phyloP scores from a whole-genome alignment of 35 echinoderm and acorn worm genomes.

The Stichopus chloronotus region DNA sequence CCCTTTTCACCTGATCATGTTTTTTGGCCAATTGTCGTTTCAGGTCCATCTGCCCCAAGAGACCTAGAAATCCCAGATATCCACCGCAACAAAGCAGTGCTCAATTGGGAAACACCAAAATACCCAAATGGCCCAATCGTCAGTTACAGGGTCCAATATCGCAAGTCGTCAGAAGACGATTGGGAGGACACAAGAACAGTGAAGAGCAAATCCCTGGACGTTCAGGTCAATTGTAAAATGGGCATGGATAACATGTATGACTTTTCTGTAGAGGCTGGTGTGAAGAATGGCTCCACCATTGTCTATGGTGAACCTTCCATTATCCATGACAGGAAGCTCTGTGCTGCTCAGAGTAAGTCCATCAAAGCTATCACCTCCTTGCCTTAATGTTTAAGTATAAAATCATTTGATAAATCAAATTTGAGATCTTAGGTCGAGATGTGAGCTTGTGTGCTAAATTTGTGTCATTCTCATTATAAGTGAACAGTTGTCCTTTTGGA shows the following conservation, averaged over 20 bases:
- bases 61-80: not conserved
- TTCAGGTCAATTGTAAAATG: not conserved
- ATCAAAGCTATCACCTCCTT: too few relatives aligned
- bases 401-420: too few relatives aligned
- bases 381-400: too few relatives aligned
- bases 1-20: too few relatives aligned
- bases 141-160: not conserved
- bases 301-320: not conserved
- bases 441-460: too few relatives aligned
- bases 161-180: not conserved
- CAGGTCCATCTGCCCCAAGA: not conserved
- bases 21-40: not conserved
- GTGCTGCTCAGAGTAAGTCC: not conserved
- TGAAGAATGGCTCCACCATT: not conserved
- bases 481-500: not conserved
- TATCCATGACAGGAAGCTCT: not conserved
- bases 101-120: not conserved
- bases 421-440: too few relatives aligned
- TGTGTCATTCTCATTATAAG: not conserved
- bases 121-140: conserved; percentile 5
- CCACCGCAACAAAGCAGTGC: not conserved
- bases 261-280: not conserved
- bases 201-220: not conserved
- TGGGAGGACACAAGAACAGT: not conserved
- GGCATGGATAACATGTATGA: not conserved